Percentiles rank a stretch among this genome's conserved stretches.
These are phyloP conservation scores for Lasioglossum leucozonium DNA, from an alignment of 2,888 invertebrate genomes.

Conservation along the genomic window DNA sequence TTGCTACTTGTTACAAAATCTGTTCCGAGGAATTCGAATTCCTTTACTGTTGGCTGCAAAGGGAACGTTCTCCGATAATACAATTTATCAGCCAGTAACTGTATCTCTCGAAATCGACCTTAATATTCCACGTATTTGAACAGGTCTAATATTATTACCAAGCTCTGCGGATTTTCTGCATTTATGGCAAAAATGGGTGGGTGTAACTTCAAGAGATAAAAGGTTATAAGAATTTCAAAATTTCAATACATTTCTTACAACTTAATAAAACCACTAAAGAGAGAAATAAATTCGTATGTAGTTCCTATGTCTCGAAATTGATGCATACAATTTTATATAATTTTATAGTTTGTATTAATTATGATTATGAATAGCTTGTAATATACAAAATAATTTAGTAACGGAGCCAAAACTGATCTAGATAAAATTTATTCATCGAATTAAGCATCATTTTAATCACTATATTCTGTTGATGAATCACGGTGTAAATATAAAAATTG, in stretches of 20 bases:
- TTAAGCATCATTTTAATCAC: background rate
- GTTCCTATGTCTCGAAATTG: no score
- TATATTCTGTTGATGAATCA: background rate
- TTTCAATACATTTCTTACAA: no score
- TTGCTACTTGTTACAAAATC: slow-evolving; percentile 32
- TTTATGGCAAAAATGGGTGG: no score
- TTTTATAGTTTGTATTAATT: background rate
- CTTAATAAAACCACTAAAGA: no score
- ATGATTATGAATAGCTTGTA: background rate
- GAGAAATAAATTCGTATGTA: no score
- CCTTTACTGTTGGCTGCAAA: background rate
- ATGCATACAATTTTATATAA: no score
- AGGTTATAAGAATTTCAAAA: no score
- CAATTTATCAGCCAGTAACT: background rate
- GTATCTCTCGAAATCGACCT: background rate
- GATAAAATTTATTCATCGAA: background rate
- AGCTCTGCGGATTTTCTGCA: background rate
- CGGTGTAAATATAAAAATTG: no score
- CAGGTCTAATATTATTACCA: background rate
- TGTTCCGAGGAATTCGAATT: slow-evolving; percentile 25
- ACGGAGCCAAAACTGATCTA: background rate
- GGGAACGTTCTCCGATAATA: background rate
- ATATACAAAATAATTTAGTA: background rate
- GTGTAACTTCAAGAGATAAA: no score
- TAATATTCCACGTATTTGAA: background rate